Conservation (phyloP, 1,140 invertebrate species). For the Choristoneura fumiferana region DNA sequence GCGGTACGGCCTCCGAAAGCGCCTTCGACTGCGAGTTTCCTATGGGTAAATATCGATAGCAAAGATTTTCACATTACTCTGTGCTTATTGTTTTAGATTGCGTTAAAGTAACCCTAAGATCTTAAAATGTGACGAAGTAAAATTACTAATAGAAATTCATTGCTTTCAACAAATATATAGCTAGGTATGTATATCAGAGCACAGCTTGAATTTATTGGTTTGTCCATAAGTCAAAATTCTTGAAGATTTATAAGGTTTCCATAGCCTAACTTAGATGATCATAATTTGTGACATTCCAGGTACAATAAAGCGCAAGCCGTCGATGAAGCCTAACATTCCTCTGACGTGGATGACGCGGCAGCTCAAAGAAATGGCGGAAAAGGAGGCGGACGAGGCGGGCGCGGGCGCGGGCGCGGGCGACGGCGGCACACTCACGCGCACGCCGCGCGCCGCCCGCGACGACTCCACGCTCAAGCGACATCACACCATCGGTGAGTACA, state of each 20-base stretch:
- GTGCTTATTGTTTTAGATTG: too few relatives aligned
- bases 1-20: conserved; percentile 85
- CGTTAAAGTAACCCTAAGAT: too few relatives aligned
- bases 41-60: conserved; percentile 76
- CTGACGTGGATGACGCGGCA: conserved; percentile 94
- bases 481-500: conserved; percentile 39
- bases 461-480: conserved; percentile 63
- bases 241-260: too few relatives aligned
- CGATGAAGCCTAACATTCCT: conserved; percentile 93
- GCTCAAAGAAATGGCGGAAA: conserved; percentile 88
- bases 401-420: conserved; percentile 78
- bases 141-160: too few relatives aligned
- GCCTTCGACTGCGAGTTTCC: conserved; percentile 89
- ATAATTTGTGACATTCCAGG: conserved; percentile 58
- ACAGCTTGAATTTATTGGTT: too few relatives aligned
- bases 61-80: not conserved
- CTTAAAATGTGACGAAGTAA: too few relatives aligned
- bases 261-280: too few relatives aligned
- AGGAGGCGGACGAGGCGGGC: conserved; percentile 66
- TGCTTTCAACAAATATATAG: too few relatives aligned
- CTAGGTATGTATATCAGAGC: too few relatives aligned
- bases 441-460: conserved; percentile 43
- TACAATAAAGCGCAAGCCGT: conserved; percentile 93
- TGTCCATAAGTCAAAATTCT: too few relatives aligned
- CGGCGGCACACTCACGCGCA: conserved; percentile 80